These are phyloP conservation scores for Eumerus sabulonum DNA, from an alignment of 2,888 invertebrate species.

Conservation along the genomic window DNA sequence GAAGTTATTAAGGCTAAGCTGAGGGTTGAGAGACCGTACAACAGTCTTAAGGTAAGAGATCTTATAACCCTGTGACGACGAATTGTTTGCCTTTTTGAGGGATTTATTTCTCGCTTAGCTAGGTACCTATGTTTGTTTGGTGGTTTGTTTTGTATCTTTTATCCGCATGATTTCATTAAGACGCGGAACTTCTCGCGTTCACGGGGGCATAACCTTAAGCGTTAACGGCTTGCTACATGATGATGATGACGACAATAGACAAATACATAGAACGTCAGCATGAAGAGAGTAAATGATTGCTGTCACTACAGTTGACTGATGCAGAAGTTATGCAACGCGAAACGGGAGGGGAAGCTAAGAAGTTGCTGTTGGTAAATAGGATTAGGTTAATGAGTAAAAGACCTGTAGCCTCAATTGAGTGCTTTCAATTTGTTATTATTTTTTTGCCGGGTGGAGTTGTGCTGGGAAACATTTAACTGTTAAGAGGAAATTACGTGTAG, in stretches of 20 bases:
- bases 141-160: constrained; percentile 49
- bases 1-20: constrained; percentile 80
- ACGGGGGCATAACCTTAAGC: constrained; percentile 49
- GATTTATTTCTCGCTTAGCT: constrained; percentile 57
- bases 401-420: no score
- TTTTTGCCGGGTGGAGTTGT: no score
- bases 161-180: constrained; percentile 57
- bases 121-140: constrained; percentile 35
- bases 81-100: constrained; percentile 36
- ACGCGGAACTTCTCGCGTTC: constrained; percentile 43
- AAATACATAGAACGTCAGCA: no score
- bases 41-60: constrained; percentile 84
- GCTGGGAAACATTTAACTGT: no score
- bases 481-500: no score
- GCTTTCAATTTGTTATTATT: no score
- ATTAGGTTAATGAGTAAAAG: constrained; percentile 13
- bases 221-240: neutral
- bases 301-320: neutral
- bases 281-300: no score
- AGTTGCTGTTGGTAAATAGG: constrained; percentile 8
- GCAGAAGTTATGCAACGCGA: constrained; percentile 8
- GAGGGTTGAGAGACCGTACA: constrained; percentile 86
- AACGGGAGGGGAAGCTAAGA: no score
- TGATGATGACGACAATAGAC: constrained; percentile 1
- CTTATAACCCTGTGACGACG: constrained; percentile 11